These are phyloP conservation scores for Siniperca obscura DNA, from an alignment of 2,797 vertebrate species.

Conservation along the genomic window DNA sequence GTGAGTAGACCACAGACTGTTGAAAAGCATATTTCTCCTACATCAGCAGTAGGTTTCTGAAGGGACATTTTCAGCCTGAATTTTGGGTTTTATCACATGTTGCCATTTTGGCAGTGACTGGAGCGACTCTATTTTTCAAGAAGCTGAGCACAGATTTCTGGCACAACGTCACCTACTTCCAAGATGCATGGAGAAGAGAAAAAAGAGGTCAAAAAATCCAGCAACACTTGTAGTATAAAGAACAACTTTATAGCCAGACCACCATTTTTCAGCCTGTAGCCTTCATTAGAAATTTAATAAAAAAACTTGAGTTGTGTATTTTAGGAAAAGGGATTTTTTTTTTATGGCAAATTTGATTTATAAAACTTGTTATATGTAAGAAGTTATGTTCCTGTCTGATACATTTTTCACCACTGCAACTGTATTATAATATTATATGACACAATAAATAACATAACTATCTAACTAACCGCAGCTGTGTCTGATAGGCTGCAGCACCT, in stretches of 20 bases:
- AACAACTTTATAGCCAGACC: neutral
- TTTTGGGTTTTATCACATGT: neutral
- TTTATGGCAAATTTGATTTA: slow-evolving; percentile 13
- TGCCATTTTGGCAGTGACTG: slow-evolving; percentile 22
- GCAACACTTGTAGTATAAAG: neutral
- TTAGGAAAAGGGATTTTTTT: neutral
- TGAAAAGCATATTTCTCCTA: neutral
- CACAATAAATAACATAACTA: neutral
- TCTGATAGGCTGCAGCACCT: neutral
- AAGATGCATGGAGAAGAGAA: neutral
- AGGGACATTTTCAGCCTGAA: neutral
- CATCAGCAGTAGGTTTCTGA: neutral
- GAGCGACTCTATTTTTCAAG: neutral
- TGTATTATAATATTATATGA: neutral
- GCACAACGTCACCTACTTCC: neutral
- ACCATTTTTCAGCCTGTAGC: neutral
- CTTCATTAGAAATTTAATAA: neutral
- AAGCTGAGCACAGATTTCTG: neutral
- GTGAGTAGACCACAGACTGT: slow-evolving; percentile 71
- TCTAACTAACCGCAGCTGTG: neutral
- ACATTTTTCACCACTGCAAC: neutral
- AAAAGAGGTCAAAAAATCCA: neutral
- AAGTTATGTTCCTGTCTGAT: neutral
- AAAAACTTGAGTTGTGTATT: neutral
- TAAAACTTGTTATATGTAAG: neutral